Evolutionary conservation across 2,888 invertebrate genomes (phyloP), one percentile per base, ranked within the genome.

Genomic region (Hofmannophila pseudospretella): DNA sequence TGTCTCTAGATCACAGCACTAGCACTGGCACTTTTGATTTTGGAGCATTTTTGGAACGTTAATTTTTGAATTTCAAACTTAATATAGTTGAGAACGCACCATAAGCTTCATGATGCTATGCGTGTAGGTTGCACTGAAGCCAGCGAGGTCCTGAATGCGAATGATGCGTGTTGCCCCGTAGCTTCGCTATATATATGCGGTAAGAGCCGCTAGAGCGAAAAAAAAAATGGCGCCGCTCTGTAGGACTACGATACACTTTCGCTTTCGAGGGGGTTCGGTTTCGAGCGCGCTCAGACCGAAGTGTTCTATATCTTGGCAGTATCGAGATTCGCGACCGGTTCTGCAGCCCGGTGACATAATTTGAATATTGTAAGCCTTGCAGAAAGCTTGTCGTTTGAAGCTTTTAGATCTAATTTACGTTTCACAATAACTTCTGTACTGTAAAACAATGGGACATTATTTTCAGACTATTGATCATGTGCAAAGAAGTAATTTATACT

Each of bases 191-290:
- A 86, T 86, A 87, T 88, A 86, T 78, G 70, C 71, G 54, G 68
- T 61, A 77, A 67, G 77, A 80, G 81, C 73, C 66, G 82, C 67
- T 77, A 69, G 82, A 79, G 65, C 84, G 82, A 75, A 68, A 67
- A 81, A 85, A 70, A 84, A 85, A 79, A 75, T 74, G 72, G 67
- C 76, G 65, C 53, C 60, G 50, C 58, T 62, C 67, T 57, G 70
- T 79, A 84, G 85, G 85, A 82, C 82, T 67, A 74, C 69, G 78
- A 60, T 79, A 82, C 69, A 87, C 87, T 88, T 88, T 88, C 87
- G 87, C 87, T 84, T 75, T 82, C 61, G 71, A 76, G 76, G 82
- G 80, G 78, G 75, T 69, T 71, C 51, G 58, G 63, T 58, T 54
- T 53, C 55, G 58, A 64, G 46, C 61, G 63, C 47, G 9, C 9